Evolutionary conservation across 2,888 invertebrate species (phyloP).

Genomic region (Oscheius sp.): DNA sequence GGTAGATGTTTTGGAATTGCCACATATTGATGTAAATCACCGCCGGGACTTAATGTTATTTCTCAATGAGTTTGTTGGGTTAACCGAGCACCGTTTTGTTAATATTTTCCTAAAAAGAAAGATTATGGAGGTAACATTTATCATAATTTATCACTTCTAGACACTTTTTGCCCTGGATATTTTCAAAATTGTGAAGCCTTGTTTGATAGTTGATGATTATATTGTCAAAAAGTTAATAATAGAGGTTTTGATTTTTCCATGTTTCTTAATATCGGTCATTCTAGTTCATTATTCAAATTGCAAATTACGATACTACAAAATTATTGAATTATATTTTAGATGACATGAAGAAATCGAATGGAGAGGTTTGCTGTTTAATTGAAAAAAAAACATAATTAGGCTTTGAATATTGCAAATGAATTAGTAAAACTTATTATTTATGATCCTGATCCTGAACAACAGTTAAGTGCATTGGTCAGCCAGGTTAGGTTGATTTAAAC

Average conservation of each 20-base stretch:
- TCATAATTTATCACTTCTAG: neutral
- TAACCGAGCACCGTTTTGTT: neutral
- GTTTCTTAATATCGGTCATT: too few species aligned
- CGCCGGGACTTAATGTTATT: neutral
- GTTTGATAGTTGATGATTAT: neutral
- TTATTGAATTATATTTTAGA: too few species aligned
- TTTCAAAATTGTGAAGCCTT: neutral
- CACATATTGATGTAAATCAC: neutral
- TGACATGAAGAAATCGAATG: too few species aligned
- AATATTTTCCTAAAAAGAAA: neutral
- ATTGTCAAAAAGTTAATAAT: neutral
- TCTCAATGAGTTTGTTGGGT: neutral
- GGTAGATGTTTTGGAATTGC: neutral
- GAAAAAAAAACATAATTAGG: too few species aligned
- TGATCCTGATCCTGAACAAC: neutral
- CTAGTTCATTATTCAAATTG: too few species aligned
- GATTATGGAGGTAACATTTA: neutral
- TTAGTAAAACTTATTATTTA: neutral
- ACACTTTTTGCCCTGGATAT: neutral
- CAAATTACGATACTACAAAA: too few species aligned
- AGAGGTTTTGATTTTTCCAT: too few species aligned
- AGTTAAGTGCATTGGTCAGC: neutral
- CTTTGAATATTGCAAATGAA: neutral
- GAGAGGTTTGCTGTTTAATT: too few species aligned
- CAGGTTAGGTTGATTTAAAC: neutral